These are phyloP conservation scores for Teleopsis dalmanni DNA, from an alignment of 1,140 invertebrate genomes.

Conservation along the genomic window DNA sequence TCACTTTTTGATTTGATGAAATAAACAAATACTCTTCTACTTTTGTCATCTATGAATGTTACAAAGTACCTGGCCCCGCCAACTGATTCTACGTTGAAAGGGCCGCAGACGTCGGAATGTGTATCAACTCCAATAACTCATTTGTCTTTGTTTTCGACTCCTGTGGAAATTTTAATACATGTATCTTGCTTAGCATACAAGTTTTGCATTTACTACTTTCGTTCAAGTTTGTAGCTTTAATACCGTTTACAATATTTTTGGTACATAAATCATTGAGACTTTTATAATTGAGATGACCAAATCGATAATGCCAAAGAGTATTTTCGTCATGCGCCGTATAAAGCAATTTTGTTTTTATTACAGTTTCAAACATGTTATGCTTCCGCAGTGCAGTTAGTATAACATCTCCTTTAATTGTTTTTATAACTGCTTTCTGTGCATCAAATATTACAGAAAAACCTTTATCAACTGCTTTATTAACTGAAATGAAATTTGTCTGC, in stretches of 20 bases:
- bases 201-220: conserved; percentile 14
- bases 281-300: conserved; percentile 23
- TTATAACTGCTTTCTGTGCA: too few relatives aligned
- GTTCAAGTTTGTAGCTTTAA: conserved; percentile 13
- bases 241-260: conserved; percentile 10
- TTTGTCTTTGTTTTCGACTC: conserved; percentile 17
- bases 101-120: conserved; percentile 1
- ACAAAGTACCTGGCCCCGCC: neutral
- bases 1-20: neutral
- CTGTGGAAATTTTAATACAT: conserved; percentile 15
- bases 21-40: conserved; percentile 31
- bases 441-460: too few relatives aligned
- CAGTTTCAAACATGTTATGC: too few relatives aligned
- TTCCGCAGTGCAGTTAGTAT: too few relatives aligned
- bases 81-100: neutral
- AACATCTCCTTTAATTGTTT: too few relatives aligned
- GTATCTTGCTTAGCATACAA: conserved; percentile 24
- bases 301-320: conserved; percentile 23
- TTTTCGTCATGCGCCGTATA: neutral
- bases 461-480: too few relatives aligned
- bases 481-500: too few relatives aligned
- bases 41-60: conserved; percentile 9
- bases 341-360: too few relatives aligned
- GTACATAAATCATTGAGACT: conserved; percentile 23
- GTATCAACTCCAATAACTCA: neutral